Percentiles rank a stretch among this genome's conserved stretches.
Evolutionary conservation across 2,888 invertebrate genomes (phyloP).

Genomic region (Helleia helle): DNA sequence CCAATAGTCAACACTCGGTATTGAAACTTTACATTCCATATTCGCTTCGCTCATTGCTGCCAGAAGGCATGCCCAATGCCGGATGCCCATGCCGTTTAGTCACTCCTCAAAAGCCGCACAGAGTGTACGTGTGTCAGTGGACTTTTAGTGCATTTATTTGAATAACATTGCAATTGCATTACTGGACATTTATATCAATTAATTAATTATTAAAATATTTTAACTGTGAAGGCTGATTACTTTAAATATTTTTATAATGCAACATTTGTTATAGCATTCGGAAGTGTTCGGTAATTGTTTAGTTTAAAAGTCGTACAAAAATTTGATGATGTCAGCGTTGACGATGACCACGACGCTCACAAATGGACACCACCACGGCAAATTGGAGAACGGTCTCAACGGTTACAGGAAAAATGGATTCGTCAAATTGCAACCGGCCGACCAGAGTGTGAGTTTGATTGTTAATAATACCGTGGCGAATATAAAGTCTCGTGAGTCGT

Average conservation of each 20-base stretch:
- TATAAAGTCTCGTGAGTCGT: no score
- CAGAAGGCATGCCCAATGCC: slow-evolving; percentile 2
- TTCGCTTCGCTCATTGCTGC: slow-evolving; percentile 25
- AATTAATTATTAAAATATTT: no score
- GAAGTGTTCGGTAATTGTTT: slow-evolving; percentile 10
- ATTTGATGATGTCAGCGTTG: slow-evolving; percentile 47
- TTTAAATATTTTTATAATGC: background rate
- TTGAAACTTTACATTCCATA: slow-evolving; percentile 37
- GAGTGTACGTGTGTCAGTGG: background rate
- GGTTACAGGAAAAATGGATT: slow-evolving; percentile 59
- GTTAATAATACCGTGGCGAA: no score
- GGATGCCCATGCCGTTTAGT: background rate
- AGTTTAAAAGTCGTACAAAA: slow-evolving; percentile 13
- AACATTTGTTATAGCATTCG: background rate
- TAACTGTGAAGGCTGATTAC: background rate
- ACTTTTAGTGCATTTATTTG: slow-evolving; percentile 7
- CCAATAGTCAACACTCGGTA: slow-evolving; percentile 24
- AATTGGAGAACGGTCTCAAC: slow-evolving; percentile 45
- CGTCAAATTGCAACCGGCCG: slow-evolving; percentile 37
- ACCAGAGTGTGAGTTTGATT: slow-evolving; percentile 48
- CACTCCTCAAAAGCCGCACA: background rate
- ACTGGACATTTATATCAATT: no score
- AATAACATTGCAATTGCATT: slow-evolving; percentile 1
- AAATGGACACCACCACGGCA: slow-evolving; percentile 51
- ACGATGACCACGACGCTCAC: slow-evolving; percentile 57